A percentile compares a stretch with the other conserved stretches of the same genome.
These are phyloP conservation scores for Percopsis transmontana DNA, from an alignment of 2,113 vertebrate genomes.

Conservation along the genomic window DNA sequence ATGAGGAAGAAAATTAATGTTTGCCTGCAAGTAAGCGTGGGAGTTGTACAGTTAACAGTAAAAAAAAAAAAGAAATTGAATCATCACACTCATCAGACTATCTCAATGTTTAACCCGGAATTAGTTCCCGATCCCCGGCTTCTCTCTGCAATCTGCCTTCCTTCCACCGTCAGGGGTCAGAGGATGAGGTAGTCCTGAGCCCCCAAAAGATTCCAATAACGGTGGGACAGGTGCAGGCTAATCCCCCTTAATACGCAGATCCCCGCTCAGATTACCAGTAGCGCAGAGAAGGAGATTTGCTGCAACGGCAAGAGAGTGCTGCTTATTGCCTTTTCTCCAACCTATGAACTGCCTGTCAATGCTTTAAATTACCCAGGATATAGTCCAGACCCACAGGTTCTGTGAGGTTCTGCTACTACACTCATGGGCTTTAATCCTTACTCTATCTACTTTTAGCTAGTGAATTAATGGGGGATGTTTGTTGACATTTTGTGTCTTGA, in stretches of 20 bases:
- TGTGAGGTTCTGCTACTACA: too few species aligned
- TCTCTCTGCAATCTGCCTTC: slow-evolving; percentile 25
- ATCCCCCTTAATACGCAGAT: slow-evolving; percentile 57
- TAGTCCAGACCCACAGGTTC: background rate
- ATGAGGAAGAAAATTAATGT: too few species aligned
- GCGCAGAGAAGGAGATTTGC: slow-evolving; percentile 17
- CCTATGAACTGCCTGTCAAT: slow-evolving; percentile 7
- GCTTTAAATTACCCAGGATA: background rate
- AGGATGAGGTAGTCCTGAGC: slow-evolving; percentile 28
- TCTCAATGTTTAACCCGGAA: slow-evolving; percentile 43
- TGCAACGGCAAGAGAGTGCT: slow-evolving; percentile 10
- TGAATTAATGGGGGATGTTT: too few species aligned
- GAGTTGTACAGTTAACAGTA: background rate
- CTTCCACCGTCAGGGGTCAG: slow-evolving; percentile 13
- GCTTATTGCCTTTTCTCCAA: slow-evolving; percentile 4
- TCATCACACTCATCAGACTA: slow-evolving; percentile 13
- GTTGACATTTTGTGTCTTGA: too few species aligned
- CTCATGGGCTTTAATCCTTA: too few species aligned
- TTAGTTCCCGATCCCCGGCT: slow-evolving; percentile 34
- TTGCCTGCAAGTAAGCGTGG: background rate
- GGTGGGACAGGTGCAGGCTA: slow-evolving; percentile 63
- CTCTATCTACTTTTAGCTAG: too few species aligned
- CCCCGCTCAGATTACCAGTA: slow-evolving; percentile 53
- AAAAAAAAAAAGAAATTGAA: slow-evolving; percentile 24
- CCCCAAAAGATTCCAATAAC: slow-evolving; percentile 55